phyloP scores from a whole-genome alignment of 23 tunicate genomes.

The Phallusia fumigata region DNA sequence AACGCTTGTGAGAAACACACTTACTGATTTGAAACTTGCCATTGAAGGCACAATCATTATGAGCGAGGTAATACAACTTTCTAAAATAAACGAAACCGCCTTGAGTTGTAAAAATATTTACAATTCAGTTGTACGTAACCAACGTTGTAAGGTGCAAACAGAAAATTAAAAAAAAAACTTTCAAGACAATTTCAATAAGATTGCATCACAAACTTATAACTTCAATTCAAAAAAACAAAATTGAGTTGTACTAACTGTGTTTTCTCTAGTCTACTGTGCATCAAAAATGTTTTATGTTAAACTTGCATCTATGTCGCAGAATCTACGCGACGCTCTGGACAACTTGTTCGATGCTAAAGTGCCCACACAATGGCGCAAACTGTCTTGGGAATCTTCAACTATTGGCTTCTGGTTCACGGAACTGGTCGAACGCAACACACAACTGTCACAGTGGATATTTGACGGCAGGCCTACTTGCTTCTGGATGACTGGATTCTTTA shows the following conservation, averaged over 20 bases:
- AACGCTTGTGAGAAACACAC: constrained; percentile 74
- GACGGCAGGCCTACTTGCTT: constrained; percentile 94
- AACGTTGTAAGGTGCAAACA: no score
- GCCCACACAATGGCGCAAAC: constrained; percentile 87
- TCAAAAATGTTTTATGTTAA: no score
- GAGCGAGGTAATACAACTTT: constrained; percentile 74
- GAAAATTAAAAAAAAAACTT: no score
- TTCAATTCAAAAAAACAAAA: no score
- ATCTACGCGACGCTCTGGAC: constrained; percentile 93
- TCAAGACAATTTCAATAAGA: no score
- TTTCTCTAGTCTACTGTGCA: no score
- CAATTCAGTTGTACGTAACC: no score
- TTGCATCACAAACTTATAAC: no score
- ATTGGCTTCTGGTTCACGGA: constrained; percentile 99
- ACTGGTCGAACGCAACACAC: constrained; percentile 82
- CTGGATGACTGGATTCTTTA: constrained; percentile 99
- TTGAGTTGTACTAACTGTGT: no score
- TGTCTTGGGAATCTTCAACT: constrained; percentile 98
- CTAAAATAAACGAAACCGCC: no score
- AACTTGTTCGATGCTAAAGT: constrained; percentile 96
- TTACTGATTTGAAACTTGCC: constrained; percentile 94
- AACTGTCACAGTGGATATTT: constrained; percentile 84
- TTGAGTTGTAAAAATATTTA: no score
- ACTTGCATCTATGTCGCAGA: constrained; percentile 19
- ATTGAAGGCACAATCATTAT: constrained; percentile 99